These are phyloP conservation scores for Drosophila triauraria DNA, from an alignment of 1,140 invertebrate species.

Conservation along the genomic window DNA sequence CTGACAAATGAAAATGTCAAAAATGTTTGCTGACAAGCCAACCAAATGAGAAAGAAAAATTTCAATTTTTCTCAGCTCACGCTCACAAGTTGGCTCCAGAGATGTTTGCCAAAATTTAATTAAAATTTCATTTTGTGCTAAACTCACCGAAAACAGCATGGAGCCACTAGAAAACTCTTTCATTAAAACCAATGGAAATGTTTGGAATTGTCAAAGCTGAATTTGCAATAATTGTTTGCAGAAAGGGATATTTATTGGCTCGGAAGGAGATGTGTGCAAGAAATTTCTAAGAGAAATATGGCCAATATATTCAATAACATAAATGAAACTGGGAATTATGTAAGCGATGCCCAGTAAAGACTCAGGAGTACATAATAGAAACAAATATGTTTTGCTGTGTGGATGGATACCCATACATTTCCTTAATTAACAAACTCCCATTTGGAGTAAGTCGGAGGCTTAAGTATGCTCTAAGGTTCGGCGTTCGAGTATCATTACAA, in stretches of 20 bases:
- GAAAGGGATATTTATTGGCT: background rate
- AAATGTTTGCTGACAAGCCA: constrained; percentile 63
- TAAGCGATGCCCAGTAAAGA: too few relatives aligned
- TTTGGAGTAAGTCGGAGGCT: constrained; percentile 15
- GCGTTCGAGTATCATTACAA: constrained; percentile 30
- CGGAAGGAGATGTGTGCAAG: too few relatives aligned
- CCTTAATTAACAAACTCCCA: constrained; percentile 29
- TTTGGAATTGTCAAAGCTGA: background rate
- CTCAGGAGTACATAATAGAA: too few relatives aligned
- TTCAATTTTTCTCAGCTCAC: constrained; percentile 30
- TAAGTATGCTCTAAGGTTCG: constrained; percentile 31
- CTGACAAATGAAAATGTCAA: constrained; percentile 83
- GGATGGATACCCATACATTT: constrained; percentile 4
- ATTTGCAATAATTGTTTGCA: background rate
- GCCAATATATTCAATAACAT: background rate
- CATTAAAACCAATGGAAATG: constrained; percentile 20
- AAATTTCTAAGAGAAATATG: too few relatives aligned
- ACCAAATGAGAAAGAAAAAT: constrained; percentile 70
- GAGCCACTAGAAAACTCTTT: constrained; percentile 30
- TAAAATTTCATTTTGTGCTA: constrained; percentile 41
- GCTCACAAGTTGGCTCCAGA: constrained; percentile 2
- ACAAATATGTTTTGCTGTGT: background rate
- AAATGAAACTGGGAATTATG: too few relatives aligned
- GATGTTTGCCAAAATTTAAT: constrained; percentile 63
- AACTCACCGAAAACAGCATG: constrained; percentile 8